Evolutionary conservation across 2,888 invertebrate species (phyloP), one percentile per base, ranked within the genome.

Genomic region (Ommatoiulus sabulosus): DNA sequence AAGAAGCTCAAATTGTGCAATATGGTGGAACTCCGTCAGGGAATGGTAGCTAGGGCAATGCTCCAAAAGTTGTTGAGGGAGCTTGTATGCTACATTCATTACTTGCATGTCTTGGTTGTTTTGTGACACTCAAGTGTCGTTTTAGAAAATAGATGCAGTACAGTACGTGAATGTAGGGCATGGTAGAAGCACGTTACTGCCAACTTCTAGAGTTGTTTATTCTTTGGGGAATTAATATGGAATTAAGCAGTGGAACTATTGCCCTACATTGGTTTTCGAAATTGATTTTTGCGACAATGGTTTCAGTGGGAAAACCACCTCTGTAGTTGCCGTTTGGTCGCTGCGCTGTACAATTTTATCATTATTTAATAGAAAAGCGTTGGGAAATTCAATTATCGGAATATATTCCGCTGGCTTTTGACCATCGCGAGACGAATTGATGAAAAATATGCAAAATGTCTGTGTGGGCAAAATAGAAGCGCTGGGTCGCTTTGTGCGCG

Each of bases 281-380:
- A 72, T 72, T 72, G 72, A 72, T 72, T 72, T 72, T 72, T 72
- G 72, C 24, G 72, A 72, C 72, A 72, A 72, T 72, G 72, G 72
- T 10, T 24, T 72, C 8, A 24, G 72, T 24, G 24, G 72, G 72
- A 72, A 72, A 72, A 24, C 72, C 24, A 72, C 24, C 72, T 72
- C 10, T 48, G 3, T 24, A 72, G 72, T 72, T 72, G 72, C 72
- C 72, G 52, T 24, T 52, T 72, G 72, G 72, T 72, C 20, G 72
- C 24, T 24, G 24, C 24, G 72, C 72, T 24, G 2, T 35, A 72
- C 24, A 72, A 24, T 72, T 72, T 72, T 72, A n/a, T 72, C 72
- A 72, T 72, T 72, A 72, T 72, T 72, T 72, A 72, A 72, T 72
- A 72, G 24, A n/a, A 24, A 24, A 72, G 72, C 72, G 72, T 72